Conservation (phyloP, 1,140 invertebrate species). For the Tetragonula clypearis region DNA sequence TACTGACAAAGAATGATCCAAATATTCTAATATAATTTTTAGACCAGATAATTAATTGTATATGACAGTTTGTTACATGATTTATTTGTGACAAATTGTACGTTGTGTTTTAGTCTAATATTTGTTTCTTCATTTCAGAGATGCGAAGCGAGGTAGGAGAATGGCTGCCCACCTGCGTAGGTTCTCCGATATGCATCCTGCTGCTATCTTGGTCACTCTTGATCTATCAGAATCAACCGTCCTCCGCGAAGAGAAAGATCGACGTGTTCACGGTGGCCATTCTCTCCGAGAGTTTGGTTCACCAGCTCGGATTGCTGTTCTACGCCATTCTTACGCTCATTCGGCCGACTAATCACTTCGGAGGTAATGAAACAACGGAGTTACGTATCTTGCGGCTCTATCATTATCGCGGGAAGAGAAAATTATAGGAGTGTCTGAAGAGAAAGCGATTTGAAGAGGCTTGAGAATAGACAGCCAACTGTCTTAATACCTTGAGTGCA, state of each 20-base stretch:
- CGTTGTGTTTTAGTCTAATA: no score
- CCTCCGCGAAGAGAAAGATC: conserved; percentile 81
- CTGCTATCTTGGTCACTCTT: conserved; percentile 80
- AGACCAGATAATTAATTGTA: no score
- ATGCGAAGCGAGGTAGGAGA: conserved; percentile 81
- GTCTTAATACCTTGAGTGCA: not conserved
- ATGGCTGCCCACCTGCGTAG: conserved; percentile 82
- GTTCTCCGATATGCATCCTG: conserved; percentile 81
- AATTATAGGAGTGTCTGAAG: not conserved
- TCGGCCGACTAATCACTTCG: conserved; percentile 77
- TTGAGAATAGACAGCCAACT: not conserved
- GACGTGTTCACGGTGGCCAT: conserved; percentile 83
- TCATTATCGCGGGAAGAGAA: not conserved
- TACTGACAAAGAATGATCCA: no score
- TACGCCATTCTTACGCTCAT: conserved; percentile 82
- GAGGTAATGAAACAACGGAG: conserved; percentile 64
- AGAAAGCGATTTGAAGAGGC: not conserved
- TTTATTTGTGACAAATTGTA: no score
- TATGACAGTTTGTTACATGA: no score
- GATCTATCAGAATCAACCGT: conserved; percentile 82
- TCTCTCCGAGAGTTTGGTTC: conserved; percentile 79
- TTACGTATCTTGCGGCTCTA: not conserved
- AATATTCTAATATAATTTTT: no score
- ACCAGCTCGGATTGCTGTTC: conserved; percentile 80
- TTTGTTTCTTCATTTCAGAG: conserved; percentile 62